phyloP scores from a whole-genome alignment of 2,797 vertebrate genomes.

The Numenius phaeopus region DNA sequence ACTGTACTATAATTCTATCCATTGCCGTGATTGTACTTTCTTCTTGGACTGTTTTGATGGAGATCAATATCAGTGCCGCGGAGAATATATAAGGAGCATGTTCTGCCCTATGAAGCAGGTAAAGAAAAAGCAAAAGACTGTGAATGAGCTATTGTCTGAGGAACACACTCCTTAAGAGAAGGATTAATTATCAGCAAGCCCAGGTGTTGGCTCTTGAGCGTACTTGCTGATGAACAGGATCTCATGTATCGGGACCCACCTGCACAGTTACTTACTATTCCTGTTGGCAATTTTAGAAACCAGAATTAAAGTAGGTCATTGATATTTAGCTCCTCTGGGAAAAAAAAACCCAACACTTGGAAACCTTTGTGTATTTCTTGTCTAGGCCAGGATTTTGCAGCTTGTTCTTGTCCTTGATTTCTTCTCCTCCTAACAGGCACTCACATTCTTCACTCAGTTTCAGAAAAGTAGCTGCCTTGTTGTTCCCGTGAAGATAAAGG shows the following conservation, averaged over 20 bases:
- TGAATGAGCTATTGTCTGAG: not conserved
- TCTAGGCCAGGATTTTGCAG: not conserved
- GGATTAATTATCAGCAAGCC: not conserved
- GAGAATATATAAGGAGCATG: not conserved
- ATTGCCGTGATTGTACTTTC: not conserved
- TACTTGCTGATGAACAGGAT: not conserved
- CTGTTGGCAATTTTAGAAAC: not conserved
- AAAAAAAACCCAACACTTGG: not conserved
- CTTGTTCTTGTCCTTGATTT: not conserved
- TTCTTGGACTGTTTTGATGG: not conserved
- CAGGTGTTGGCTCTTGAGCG: not conserved
- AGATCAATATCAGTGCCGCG: not conserved
- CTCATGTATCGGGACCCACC: not conserved
- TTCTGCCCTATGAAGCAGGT: not conserved
- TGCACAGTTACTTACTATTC: not conserved
- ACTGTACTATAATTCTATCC: not conserved
- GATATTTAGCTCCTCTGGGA: not conserved
- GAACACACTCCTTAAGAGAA: not conserved
- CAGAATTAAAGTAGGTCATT: not conserved
- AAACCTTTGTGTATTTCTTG: not conserved
- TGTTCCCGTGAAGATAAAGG: not conserved
- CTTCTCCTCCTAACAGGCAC: not conserved
- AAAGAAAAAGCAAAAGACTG: not conserved
- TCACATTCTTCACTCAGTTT: not conserved
- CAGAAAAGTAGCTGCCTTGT: not conserved